Conservation (phyloP, 2,888 invertebrate species). For the Parapristionchus giblindavisi region DNA sequence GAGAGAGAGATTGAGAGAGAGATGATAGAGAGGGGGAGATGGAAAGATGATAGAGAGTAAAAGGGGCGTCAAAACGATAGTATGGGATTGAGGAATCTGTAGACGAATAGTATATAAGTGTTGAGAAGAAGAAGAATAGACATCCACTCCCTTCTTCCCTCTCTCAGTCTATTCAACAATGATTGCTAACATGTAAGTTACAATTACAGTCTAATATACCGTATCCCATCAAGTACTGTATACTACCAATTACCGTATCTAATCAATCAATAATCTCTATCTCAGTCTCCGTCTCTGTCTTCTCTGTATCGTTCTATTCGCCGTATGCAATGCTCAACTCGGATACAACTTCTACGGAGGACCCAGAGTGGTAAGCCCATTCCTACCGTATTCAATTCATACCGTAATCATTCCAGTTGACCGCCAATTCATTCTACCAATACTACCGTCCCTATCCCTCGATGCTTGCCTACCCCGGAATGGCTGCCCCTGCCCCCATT, state of each 20-base stretch:
- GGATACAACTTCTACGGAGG: constrained; percentile 37
- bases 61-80: background rate
- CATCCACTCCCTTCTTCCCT: background rate
- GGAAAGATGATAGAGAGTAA: background rate
- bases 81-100: background rate
- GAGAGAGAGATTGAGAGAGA: background rate
- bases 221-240: background rate
- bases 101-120: background rate
- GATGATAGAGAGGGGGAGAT: background rate
- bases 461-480: constrained; percentile 35
- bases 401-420: constrained; percentile 24
- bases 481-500: background rate
- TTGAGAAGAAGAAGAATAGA: too few species aligned
- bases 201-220: background rate
- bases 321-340: constrained; percentile 25
- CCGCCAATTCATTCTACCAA: constrained; percentile 38
- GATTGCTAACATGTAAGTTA: constrained; percentile 32
- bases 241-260: background rate
- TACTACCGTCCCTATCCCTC: constrained; percentile 40
- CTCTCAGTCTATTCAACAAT: constrained; percentile 13
- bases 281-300: constrained; percentile 33
- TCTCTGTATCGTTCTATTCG: constrained; percentile 27
- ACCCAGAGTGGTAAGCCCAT: constrained; percentile 34
- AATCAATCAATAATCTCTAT: background rate
- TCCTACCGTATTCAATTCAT: constrained; percentile 1